Base-by-base conservation (phyloP, 2,888 invertebrate species). In the Ichneumon xanthorius region DNA sequence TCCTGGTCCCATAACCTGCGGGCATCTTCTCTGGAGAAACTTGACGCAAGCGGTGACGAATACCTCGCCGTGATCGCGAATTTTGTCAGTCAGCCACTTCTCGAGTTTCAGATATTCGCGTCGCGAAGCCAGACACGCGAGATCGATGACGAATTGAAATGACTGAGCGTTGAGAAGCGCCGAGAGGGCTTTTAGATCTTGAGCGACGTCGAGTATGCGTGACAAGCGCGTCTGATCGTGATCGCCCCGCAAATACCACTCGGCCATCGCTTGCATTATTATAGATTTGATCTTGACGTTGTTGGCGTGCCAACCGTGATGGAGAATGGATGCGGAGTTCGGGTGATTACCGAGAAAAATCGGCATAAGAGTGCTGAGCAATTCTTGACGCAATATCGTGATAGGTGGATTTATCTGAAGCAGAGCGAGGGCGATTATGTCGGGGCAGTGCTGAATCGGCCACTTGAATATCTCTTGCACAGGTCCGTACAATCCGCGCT, bases 1-100 rank as follows among this genome's bases (percentile, higher is more conserved):
- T 88, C 96, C 96, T 4, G 96, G 95, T 70, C 96, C 97, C 87
- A 97, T 95, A 33, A 99, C 96, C 93, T 97, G 98, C 0, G 99
- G 99, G 91, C 98, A 98, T 87, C 99, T 95, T 86, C 98, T 95
- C 93, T 98, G 98, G 73, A 98, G 94, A 92, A 98, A 98, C 92
- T 98, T 98, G 2, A 98, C 96, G 94, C 97, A 97, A 0, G 97
- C 97, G 1, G 96, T 96, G 5, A 98, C 96, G 92, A 98, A 98
- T n/a, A 96, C 95, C 93, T 98, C 99, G 22, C 99, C 99, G 93
- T 99, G 98, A 91, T 99, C 99, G 87, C 97, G 95, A 85, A 99
- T 98, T 95, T 99, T 99, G 93, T 99, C 99, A 0, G 98, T 97
- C 14, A 99, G 95, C 99, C 99, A 99, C 94, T 99, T 99, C 94